Conservation (phyloP, 2,797 vertebrate species). For the Fistularia tabacaria region DNA sequence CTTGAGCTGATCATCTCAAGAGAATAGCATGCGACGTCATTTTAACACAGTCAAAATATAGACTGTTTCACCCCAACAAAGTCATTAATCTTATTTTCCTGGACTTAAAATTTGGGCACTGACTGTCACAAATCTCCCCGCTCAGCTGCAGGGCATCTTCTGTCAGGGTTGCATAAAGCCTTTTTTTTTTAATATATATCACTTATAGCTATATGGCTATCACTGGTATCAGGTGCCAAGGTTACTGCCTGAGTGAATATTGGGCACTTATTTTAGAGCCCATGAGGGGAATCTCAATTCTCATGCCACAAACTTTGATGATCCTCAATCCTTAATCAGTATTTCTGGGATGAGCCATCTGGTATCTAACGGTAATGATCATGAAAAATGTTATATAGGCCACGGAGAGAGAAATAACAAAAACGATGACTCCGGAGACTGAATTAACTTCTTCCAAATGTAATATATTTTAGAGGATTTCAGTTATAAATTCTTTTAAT, state of each 20-base stretch:
- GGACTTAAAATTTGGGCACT: conserved; percentile 12
- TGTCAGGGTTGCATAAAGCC: conserved; percentile 26
- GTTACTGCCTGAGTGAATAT: conserved; percentile 12
- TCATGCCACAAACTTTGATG: conserved; percentile 2
- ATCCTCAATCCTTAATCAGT: conserved; percentile 11
- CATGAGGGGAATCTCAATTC: not conserved
- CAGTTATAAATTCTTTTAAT: conserved; percentile 8
- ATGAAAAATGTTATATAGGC: conserved; percentile 3
- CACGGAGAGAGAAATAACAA: not conserved
- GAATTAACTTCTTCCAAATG: no score
- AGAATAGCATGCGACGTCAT: no score
- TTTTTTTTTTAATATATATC: conserved; percentile 19
- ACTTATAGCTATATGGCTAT: conserved; percentile 29
- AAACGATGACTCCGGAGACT: not conserved
- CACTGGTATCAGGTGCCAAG: conserved; percentile 22
- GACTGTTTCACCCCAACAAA: no score
- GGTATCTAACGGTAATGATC: not conserved
- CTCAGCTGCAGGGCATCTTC: conserved; percentile 35
- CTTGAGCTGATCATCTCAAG: no score
- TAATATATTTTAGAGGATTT: no score
- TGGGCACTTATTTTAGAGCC: conserved; percentile 1
- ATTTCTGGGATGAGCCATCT: conserved; percentile 1
- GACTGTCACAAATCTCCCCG: conserved; percentile 20
- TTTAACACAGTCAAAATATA: no score
- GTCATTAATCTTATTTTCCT: not conserved